phyloP scores from a whole-genome alignment of 2,888 invertebrate genomes.

The Nomada hirtipes region DNA sequence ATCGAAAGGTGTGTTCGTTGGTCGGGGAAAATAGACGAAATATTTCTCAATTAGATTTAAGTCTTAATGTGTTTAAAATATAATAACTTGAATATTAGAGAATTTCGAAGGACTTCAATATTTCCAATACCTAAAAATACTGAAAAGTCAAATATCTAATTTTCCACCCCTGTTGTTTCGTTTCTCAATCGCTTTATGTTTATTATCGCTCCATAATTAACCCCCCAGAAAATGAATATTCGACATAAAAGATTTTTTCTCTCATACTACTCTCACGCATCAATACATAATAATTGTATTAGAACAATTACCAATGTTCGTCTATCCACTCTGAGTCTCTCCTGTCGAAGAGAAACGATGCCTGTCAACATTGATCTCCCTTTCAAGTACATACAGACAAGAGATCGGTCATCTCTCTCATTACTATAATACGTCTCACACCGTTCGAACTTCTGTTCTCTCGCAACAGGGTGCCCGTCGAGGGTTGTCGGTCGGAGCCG shows the following conservation, averaged over 20 bases:
- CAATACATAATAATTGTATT: slow-evolving; percentile 9
- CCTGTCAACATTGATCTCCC: slow-evolving; percentile 53
- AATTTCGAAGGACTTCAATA: background rate
- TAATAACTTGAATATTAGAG: background rate
- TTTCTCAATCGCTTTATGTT: background rate
- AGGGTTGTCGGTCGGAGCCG: slow-evolving; percentile 1
- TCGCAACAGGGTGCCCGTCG: slow-evolving; percentile 12
- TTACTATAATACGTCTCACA: background rate
- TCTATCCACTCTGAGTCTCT: slow-evolving; percentile 20
- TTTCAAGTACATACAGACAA: slow-evolving; percentile 7
- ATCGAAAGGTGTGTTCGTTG: background rate
- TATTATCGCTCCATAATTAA: background rate
- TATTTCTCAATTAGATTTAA: too few species aligned
- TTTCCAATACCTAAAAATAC: background rate
- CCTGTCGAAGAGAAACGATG: background rate
- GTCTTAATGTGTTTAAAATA: too few species aligned
- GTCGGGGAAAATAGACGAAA: too few species aligned
- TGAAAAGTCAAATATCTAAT: background rate
- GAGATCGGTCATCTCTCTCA: background rate
- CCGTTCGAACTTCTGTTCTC: slow-evolving; percentile 8
- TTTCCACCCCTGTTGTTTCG: background rate
- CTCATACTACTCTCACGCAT: background rate
- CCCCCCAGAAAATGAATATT: background rate
- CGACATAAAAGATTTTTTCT: too few species aligned
- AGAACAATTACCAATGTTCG: slow-evolving; percentile 45